Evolutionary conservation across 2,797 vertebrate genomes (phyloP).

Genomic region (Falco cherrug): DNA sequence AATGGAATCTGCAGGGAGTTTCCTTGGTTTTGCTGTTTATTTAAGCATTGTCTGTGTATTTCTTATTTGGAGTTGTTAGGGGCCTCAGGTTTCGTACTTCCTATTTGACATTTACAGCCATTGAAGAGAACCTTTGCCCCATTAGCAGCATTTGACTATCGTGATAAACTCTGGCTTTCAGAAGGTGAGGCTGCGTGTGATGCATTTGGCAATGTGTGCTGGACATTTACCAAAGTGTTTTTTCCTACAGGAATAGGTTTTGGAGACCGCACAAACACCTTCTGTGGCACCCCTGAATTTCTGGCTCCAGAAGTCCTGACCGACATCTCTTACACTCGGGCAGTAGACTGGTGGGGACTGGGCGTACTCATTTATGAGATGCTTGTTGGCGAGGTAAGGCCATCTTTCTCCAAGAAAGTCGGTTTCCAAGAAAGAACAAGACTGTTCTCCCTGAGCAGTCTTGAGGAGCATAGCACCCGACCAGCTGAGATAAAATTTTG

Average conservation of each 20-base stretch:
- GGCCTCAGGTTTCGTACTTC: not conserved
- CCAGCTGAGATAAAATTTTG: not conserved
- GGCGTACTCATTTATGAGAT: slow-evolving; percentile 96
- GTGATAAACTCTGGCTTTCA: not conserved
- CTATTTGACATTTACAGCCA: not conserved
- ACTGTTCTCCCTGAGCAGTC: not conserved
- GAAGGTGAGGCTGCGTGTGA: not conserved
- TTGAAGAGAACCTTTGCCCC: not conserved
- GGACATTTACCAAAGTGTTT: not conserved
- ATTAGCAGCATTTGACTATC: not conserved
- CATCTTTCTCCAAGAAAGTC: not conserved
- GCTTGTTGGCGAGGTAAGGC: slow-evolving; percentile 93
- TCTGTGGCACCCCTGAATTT: slow-evolving; percentile 96
- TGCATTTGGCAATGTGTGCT: not conserved
- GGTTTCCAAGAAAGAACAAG: no score
- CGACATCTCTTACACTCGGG: slow-evolving; percentile 89
- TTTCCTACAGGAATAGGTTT: slow-evolving; percentile 86
- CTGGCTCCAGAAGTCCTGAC: slow-evolving; percentile 95
- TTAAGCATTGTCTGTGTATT: not conserved
- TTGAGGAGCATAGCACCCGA: not conserved
- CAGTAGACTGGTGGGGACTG: slow-evolving; percentile 97
- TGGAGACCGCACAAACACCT: slow-evolving; percentile 91
- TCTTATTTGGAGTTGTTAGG: not conserved
- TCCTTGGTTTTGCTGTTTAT: not conserved
- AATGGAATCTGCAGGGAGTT: not conserved